Evolutionary conservation across 2,113 vertebrate species (phyloP).

Genomic region (Prunella himalayana): DNA sequence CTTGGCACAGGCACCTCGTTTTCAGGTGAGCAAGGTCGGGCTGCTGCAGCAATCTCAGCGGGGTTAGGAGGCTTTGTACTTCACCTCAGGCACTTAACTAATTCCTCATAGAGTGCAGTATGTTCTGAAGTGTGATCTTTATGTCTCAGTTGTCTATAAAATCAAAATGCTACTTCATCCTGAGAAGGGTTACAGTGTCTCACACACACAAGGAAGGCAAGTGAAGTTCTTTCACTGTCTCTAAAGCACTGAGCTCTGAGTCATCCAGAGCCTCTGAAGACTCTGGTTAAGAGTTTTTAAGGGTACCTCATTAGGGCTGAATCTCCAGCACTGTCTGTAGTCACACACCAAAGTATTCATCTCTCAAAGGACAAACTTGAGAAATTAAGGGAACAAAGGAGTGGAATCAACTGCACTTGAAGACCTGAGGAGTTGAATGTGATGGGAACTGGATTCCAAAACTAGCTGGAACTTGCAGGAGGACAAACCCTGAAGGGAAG

Average conservation of each 20-base stretch:
- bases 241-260: neutral
- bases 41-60: neutral
- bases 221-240: neutral
- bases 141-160: neutral
- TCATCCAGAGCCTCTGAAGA: neutral
- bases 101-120: neutral
- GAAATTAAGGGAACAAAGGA: constrained; percentile 7
- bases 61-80: neutral
- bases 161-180: neutral
- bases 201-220: neutral
- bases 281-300: neutral
- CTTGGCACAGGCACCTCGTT: neutral
- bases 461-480: neutral
- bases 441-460: constrained; percentile 27
- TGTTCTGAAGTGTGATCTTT: neutral
- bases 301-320: neutral
- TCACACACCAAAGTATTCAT: neutral
- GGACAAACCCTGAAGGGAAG: neutral
- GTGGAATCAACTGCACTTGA: neutral
- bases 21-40: neutral
- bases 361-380: neutral
- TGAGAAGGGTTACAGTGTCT: neutral
- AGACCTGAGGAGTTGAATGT: neutral
- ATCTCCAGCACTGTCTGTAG: neutral
- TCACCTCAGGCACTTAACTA: neutral